phyloP scores from a whole-genome alignment of 2,113 vertebrate genomes.

The Phrynosoma platyrhinos region DNA sequence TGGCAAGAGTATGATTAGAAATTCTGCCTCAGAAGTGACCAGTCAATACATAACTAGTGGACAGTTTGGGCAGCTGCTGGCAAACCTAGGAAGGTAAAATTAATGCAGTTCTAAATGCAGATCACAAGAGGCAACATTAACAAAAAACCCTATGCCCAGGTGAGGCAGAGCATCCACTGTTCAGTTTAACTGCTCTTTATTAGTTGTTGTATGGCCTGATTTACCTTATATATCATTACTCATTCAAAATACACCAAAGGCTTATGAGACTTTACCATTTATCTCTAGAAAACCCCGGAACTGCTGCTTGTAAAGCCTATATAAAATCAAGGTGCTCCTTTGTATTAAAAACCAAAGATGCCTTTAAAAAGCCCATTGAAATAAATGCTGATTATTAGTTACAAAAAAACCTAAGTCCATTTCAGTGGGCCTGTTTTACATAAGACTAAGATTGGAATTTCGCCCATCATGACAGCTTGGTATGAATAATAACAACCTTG shows the following conservation, averaged over 20 bases:
- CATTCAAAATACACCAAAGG: background rate
- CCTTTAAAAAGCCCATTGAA: background rate
- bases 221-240: background rate
- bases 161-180: background rate
- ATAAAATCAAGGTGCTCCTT: background rate
- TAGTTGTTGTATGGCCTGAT: background rate
- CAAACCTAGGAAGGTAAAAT: background rate
- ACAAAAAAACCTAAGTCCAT: background rate
- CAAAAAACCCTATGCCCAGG: background rate
- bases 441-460: background rate
- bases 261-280: background rate
- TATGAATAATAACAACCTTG: background rate
- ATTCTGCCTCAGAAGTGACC: background rate
- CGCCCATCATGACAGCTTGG: background rate
- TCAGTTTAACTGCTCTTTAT: background rate
- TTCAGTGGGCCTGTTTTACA: background rate
- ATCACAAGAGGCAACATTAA: background rate
- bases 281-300: background rate
- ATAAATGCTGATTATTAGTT: background rate
- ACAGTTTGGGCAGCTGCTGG: background rate
- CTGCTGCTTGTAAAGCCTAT: background rate
- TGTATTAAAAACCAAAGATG: background rate
- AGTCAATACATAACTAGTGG: background rate
- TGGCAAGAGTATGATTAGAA: background rate
- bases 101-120: background rate